Conservation (phyloP, 1,140 invertebrate species). For the Bombus pascuorum region DNA sequence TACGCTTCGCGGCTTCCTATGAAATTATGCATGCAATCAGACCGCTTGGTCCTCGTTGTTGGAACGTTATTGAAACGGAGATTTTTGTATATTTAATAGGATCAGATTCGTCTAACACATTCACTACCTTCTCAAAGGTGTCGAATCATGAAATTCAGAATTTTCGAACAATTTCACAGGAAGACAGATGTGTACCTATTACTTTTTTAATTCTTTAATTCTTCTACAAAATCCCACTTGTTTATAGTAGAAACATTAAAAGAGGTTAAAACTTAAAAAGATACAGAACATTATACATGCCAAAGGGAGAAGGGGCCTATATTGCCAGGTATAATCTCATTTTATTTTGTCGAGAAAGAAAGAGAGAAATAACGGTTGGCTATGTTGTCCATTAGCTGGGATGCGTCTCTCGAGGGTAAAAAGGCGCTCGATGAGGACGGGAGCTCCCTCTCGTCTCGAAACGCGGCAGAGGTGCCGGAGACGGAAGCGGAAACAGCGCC, state of each 20-base stretch:
- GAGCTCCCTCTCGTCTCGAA: conserved; percentile 57
- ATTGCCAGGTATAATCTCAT: neutral
- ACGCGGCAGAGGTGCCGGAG: conserved; percentile 60
- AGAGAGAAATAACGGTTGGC: conserved; percentile 15
- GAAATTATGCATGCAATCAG: conserved; percentile 3
- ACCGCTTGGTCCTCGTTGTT: neutral
- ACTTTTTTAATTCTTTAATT: neutral
- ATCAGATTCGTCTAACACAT: neutral
- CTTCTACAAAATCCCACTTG: neutral
- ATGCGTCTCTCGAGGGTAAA: conserved; percentile 71
- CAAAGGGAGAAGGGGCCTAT: neutral
- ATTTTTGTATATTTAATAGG: neutral
- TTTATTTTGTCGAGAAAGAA: conserved; percentile 6
- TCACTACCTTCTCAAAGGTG: too few species aligned
- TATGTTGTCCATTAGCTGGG: conserved; percentile 76
- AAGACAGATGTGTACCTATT: too few species aligned
- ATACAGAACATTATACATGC: conserved; percentile 14
- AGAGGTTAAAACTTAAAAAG: conserved; percentile 18
- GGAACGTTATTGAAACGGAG: conserved; percentile 2
- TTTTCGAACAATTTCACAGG: too few species aligned
- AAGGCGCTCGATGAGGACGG: conserved; percentile 66
- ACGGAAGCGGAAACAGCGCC: conserved; percentile 62
- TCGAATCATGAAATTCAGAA: too few species aligned
- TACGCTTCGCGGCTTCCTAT: neutral
- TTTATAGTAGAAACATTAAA: neutral